Conservation (phyloP, 2,113 vertebrate species). For the Corythornis cristatus region DNA sequence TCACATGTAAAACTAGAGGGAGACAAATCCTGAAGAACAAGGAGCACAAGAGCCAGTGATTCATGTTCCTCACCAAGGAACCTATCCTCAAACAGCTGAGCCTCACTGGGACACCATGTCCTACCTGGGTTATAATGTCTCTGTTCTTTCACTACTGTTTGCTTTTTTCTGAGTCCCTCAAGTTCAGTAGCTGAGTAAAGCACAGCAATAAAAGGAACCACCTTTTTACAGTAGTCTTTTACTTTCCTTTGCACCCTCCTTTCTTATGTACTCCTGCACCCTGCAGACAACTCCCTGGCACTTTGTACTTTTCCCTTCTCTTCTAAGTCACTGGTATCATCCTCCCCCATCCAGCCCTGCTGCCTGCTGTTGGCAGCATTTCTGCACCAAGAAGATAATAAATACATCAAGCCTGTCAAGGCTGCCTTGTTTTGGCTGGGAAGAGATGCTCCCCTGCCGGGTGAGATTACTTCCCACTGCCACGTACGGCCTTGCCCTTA, state of each 20-base stretch:
- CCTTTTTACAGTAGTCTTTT: not conserved
- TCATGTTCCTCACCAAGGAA: not conserved
- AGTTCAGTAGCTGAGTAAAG: not conserved
- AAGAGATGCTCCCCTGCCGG: not conserved
- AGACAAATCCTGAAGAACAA: not conserved
- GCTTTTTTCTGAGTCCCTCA: not conserved
- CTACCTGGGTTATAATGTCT: not conserved
- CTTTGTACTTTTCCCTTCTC: not conserved
- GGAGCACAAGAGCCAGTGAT: not conserved
- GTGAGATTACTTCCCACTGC: not conserved
- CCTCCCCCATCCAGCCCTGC: not conserved
- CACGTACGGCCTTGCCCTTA: slow-evolving; percentile 6
- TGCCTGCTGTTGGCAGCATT: not conserved
- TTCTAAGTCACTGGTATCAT: not conserved
- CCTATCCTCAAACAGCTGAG: fast-evolving
- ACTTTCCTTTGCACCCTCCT: not conserved
- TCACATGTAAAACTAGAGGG: not conserved
- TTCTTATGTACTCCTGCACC: not conserved
- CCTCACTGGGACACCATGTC: not conserved
- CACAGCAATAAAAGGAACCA: not conserved
- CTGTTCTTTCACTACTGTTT: not conserved
- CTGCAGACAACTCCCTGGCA: not conserved
- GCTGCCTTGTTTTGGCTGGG: not conserved
- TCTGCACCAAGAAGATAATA: slow-evolving; percentile 1
- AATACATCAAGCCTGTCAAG: slow-evolving; percentile 63